These are phyloP conservation scores for Cyrtodaria siliqua DNA, from an alignment of 2,888 invertebrate genomes.

Conservation along the genomic window DNA sequence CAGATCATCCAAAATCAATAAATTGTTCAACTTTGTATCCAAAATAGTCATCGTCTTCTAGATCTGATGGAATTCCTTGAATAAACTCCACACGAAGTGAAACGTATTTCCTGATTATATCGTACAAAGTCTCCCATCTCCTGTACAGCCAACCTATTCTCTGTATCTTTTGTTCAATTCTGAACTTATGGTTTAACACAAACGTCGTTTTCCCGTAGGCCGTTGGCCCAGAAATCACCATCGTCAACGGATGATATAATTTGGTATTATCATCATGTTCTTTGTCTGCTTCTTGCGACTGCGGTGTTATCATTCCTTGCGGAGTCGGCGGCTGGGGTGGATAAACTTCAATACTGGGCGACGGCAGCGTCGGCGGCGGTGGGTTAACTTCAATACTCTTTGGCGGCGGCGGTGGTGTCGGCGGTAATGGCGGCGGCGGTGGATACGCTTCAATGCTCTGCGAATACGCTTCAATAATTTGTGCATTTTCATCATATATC, in stretches of 20 bases:
- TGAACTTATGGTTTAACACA: not conserved
- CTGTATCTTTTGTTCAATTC: not conserved
- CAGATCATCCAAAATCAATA: slow-evolving; percentile 27
- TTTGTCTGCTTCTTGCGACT: too few relatives aligned
- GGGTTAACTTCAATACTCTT: too few relatives aligned
- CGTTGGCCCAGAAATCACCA: too few relatives aligned
- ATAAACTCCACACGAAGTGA: slow-evolving; percentile 9
- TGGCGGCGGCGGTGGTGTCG: too few relatives aligned
- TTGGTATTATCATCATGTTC: not conserved
- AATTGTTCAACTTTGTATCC: slow-evolving; percentile 15
- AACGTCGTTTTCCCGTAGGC: too few relatives aligned
- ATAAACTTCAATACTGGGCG: too few relatives aligned
- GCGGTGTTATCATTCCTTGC: too few relatives aligned
- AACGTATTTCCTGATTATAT: not conserved
- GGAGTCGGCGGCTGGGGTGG: too few relatives aligned
- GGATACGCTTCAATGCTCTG: slow-evolving; percentile 6
- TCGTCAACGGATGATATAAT: not conserved
- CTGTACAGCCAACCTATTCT: slow-evolving; percentile 7
- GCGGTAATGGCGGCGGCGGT: too few relatives aligned
- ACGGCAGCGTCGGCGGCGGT: too few relatives aligned
- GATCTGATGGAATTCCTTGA: slow-evolving; percentile 9
- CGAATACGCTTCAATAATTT: too few relatives aligned
- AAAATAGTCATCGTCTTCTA: slow-evolving; percentile 28
- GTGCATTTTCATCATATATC: too few relatives aligned
- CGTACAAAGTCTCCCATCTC: not conserved